A percentile compares a stretch with the other conserved stretches of the same genome.
These are phyloP conservation scores for Theristicus caerulescens DNA, from an alignment of 2,113 vertebrate genomes.

Conservation along the genomic window DNA sequence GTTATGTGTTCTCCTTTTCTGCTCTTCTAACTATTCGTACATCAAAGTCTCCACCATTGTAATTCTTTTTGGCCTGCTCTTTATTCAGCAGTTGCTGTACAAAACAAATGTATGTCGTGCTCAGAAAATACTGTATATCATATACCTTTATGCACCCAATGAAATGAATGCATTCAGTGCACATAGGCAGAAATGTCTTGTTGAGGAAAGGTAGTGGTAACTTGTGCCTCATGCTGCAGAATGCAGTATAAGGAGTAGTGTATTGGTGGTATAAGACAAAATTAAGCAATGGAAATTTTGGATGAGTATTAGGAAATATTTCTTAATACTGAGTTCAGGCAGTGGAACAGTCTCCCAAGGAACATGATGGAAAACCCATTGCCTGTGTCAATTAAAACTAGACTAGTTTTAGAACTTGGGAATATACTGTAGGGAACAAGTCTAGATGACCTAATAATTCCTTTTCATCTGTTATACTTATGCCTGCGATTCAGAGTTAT, in stretches of 20 bases:
- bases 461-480: conserved; percentile 37
- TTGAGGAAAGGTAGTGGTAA: neutral
- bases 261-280: neutral
- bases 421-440: conserved; percentile 39
- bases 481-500: conserved; percentile 1
- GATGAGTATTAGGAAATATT: conserved; percentile 27
- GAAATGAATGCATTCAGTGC: neutral
- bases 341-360: conserved; percentile 24
- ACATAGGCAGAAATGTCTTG: neutral
- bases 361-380: conserved; percentile 43
- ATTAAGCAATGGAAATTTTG: conserved; percentile 2
- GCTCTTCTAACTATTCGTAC: conserved; percentile 17
- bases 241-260: neutral
- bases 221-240: neutral
- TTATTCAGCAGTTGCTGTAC: conserved; percentile 58
- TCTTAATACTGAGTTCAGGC: conserved; percentile 14
- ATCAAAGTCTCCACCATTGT: conserved; percentile 58
- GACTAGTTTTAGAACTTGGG: conserved; percentile 18
- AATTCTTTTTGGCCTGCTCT: conserved; percentile 63
- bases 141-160: neutral
- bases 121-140: conserved; percentile 31
- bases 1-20: conserved; percentile 63
- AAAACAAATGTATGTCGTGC: conserved; percentile 56
- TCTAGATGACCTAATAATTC: conserved; percentile 53
- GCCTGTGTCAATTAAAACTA: conserved; percentile 47